Base-by-base conservation (phyloP, 2,113 vertebrate species). In the Pelmatolapia mariae region DNA sequence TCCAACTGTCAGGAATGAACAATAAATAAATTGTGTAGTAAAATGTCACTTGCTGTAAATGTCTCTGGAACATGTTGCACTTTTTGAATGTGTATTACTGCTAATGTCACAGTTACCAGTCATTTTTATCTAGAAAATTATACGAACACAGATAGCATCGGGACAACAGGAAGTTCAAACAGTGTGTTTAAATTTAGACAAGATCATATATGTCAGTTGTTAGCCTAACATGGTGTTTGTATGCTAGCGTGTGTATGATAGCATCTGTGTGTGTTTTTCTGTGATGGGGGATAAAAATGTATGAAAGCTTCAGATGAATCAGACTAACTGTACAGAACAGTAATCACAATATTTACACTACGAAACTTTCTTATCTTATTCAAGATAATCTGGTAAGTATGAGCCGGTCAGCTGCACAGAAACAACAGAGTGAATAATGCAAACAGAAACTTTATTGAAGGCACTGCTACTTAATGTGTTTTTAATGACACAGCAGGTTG, bases 81-180 rank as follows among this genome's bases (percentile, higher is more conserved):
- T 19, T 50, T 76, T 50, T 31, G 4, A 13, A 47, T 11, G 40
- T 19, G 40, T 7, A 31, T 5, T 8, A 50, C 10, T 8, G 71
- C 16, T 31, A 76, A 50, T 31, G 1, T 76, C 26, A 31, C 15
- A 4, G 71, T 10, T 47, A 16, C 1, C 13, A 22, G 19, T 6
- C 36, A 71, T 71, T 43, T 43, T 2, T 22, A 68, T 40, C 33
- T 40, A 68, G 0, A 40, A 24, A 45, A 45, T 18, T 3, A 11
- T 73, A 73, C 6, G 0, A 0, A 45, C 13, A 73, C 22, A 45
- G 6, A 18, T 5, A 73, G 1, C 6, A 5, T 73, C 68, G 18
- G 22, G 5, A 26, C 68, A 73, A 29, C 22, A 73, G 13, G 38
- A 45, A 45, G 38, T 26, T 26, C 22, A 26, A 73, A 13, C 38